Evolutionary conservation across 2,888 invertebrate genomes (phyloP).

Genomic region (Platycheirus rosarum): DNA sequence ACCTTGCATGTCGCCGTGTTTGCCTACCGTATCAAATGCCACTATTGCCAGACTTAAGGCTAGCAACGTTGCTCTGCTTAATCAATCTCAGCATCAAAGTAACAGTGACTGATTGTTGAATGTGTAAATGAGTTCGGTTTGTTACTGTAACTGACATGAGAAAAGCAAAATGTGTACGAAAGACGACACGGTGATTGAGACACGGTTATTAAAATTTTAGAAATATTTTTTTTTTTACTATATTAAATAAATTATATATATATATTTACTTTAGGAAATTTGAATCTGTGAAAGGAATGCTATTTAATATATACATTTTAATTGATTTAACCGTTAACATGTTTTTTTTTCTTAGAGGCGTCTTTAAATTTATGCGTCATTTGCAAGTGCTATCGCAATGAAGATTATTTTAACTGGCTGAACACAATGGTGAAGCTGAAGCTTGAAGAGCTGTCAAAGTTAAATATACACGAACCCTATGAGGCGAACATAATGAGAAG

Average conservation of each 20-base stretch:
- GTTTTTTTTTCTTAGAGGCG: no score
- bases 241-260: conserved; percentile 52
- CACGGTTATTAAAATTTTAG: conserved; percentile 56
- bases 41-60: conserved; percentile 84
- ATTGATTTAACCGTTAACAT: conserved; percentile 35
- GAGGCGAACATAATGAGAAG: no score
- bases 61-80: conserved; percentile 86
- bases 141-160: conserved; percentile 19
- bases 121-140: conserved; percentile 55
- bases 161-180: conserved; percentile 17
- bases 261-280: conserved; percentile 63
- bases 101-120: conserved; percentile 72
- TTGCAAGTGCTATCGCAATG: no score
- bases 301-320: conserved; percentile 56
- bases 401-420: no score
- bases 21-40: conserved; percentile 83
- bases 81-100: conserved; percentile 82
- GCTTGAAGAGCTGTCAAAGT: no score
- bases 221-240: conserved; percentile 56
- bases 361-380: no score
- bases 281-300: conserved; percentile 61
- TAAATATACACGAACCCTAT: no score
- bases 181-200: conserved; percentile 16
- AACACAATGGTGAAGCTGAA: no score
- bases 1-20: conserved; percentile 88